phyloP scores from a whole-genome alignment of 2,888 invertebrate genomes.

The Allygus modestus region DNA sequence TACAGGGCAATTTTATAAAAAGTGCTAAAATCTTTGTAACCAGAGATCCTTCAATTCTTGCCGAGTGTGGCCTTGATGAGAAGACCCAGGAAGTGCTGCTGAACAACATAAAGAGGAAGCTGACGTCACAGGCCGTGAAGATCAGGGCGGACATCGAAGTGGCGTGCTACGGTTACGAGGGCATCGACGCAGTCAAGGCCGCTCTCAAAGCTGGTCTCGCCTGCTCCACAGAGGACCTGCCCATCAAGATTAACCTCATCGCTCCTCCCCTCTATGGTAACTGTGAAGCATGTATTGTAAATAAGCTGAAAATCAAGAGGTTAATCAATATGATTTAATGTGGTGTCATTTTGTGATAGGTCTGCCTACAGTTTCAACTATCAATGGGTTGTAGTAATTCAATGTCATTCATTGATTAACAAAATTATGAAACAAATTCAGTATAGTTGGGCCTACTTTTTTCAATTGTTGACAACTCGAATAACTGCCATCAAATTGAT shows the following conservation, averaged over 20 bases:
- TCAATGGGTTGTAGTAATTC: no score
- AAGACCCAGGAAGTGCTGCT: constrained; percentile 94
- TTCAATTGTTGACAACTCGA: no score
- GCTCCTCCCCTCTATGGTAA: constrained; percentile 97
- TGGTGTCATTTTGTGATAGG: no score
- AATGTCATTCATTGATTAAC: no score
- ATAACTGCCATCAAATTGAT: no score
- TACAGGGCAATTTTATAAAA: no score
- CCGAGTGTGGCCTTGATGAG: constrained; percentile 97
- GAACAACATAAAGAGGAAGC: constrained; percentile 95
- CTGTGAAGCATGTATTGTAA: constrained; percentile 65
- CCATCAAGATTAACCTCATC: constrained; percentile 98
- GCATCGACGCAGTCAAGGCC: constrained; percentile 98
- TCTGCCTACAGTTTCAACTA: no score
- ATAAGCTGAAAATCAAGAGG: no score
- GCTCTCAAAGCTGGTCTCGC: constrained; percentile 94
- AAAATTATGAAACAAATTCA: no score
- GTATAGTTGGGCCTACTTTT: no score
- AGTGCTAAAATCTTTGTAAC: no score
- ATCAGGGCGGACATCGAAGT: constrained; percentile 96
- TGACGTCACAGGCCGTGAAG: constrained; percentile 98
- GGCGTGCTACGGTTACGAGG: constrained; percentile 97
- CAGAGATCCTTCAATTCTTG: constrained; percentile 95
- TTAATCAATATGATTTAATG: no score
- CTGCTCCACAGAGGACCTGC: constrained; percentile 94